These are phyloP conservation scores for Ophion slaviceki DNA, from an alignment of 2,888 invertebrate species.

Conservation along the genomic window DNA sequence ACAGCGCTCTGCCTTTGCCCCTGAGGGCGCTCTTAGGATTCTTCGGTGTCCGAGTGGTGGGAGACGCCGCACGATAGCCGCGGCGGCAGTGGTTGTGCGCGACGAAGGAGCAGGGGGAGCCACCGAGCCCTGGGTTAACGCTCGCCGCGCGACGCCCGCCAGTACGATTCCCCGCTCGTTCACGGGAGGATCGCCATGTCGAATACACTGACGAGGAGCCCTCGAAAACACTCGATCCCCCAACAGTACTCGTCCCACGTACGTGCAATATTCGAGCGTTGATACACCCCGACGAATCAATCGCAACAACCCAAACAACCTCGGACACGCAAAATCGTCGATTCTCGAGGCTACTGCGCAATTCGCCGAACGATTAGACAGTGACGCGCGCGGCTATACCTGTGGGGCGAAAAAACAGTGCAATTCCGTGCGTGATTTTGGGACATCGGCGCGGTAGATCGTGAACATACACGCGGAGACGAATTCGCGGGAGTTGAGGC, in stretches of 20 bases:
- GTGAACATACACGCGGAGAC: background rate
- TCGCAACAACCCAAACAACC: background rate
- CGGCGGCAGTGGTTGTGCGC: background rate
- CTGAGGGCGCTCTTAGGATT: constrained; percentile 34
- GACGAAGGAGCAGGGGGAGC: constrained; percentile 11
- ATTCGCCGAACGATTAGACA: no score
- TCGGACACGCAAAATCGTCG: background rate
- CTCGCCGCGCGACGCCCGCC: constrained; percentile 57
- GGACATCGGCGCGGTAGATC: background rate
- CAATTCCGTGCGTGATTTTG: constrained; percentile 2
- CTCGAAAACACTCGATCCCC: constrained; percentile 19
- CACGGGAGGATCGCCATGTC: constrained; percentile 70
- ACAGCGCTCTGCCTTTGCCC: constrained; percentile 1
- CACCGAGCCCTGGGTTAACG: constrained; percentile 65
- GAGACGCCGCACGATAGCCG: background rate
- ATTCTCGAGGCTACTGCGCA: no score
- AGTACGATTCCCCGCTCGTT: constrained; percentile 73
- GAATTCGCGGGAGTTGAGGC: background rate
- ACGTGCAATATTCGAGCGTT: constrained; percentile 13
- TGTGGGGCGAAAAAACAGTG: background rate
- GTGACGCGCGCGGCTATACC: no score
- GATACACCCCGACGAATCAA: background rate
- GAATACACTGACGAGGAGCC: constrained; percentile 59
- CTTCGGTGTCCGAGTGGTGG: constrained; percentile 23
- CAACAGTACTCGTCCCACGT: constrained; percentile 3